Conservation (phyloP, 1,140 invertebrate genomes). For the Cyphomyrmex costatus region DNA sequence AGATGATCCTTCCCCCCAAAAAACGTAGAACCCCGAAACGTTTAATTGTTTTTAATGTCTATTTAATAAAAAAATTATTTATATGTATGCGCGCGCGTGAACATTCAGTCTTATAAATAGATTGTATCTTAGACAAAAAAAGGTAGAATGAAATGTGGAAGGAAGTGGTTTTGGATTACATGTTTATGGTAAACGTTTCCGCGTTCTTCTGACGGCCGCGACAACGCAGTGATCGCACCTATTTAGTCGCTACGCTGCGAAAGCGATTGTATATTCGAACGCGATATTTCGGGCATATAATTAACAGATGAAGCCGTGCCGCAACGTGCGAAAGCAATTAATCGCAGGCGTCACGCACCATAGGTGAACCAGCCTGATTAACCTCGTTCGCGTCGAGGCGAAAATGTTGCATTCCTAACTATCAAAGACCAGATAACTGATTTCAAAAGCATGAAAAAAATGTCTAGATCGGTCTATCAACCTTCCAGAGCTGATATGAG, state of each 20-base stretch:
- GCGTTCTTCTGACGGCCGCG: constrained; percentile 14
- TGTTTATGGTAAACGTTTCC: constrained; percentile 18
- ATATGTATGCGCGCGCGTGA: too few relatives aligned
- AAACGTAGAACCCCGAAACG: too few relatives aligned
- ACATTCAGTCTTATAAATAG: too few relatives aligned
- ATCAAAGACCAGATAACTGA: neutral
- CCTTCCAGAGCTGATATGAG: neutral
- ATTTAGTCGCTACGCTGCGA: constrained; percentile 12
- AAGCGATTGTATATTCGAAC: constrained; percentile 62
- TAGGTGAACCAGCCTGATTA: constrained; percentile 65
- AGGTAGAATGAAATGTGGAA: neutral
- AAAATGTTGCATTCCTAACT: constrained; percentile 62
- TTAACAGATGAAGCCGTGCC: constrained; percentile 62
- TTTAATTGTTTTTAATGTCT: too few relatives aligned
- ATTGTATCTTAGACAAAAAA: neutral
- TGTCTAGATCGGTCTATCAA: too few relatives aligned
- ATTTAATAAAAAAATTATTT: too few relatives aligned
- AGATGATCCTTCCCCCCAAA: too few relatives aligned
- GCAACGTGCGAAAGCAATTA: constrained; percentile 70
- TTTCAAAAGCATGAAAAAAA: neutral
- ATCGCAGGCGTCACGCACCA: constrained; percentile 59
- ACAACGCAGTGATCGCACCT: constrained; percentile 43
- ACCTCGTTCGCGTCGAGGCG: constrained; percentile 43
- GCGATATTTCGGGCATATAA: constrained; percentile 62
- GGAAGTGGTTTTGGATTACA: constrained; percentile 1